phyloP scores from a whole-genome alignment of 2,888 invertebrate species.

The Xestoiulus laeticollis region DNA sequence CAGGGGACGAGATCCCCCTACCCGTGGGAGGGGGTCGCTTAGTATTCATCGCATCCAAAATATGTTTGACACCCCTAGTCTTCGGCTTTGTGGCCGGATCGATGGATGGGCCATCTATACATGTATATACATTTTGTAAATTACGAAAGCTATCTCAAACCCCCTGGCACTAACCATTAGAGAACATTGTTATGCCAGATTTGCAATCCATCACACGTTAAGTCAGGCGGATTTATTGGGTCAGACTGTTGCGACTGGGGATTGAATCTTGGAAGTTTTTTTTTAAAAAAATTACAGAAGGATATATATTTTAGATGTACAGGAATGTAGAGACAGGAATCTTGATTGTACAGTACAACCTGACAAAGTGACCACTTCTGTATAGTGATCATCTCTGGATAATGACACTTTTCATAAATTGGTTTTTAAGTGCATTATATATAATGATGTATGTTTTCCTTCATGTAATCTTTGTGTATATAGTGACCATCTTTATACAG shows the following conservation, averaged over 20 bases:
- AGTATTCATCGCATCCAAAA: neutral
- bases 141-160: neutral
- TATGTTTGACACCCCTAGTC: neutral
- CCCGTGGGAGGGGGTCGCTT: constrained; percentile 2
- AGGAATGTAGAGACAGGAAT: no score
- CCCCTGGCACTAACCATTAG: neutral
- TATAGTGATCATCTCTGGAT: no score
- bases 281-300: no score
- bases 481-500: no score
- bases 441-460: no score
- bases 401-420: no score
- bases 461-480: no score
- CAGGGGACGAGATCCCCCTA: neutral
- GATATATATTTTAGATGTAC: no score
- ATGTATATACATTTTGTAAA: neutral
- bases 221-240: neutral
- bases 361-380: no score
- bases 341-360: no score
- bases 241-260: neutral
- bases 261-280: no score
- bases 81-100: neutral
- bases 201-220: neutral
- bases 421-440: no score
- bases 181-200: neutral
- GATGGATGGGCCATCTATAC: constrained; percentile 16